These are phyloP conservation scores for Sinohyriopsis cumingii DNA, from an alignment of 2,888 invertebrate species.

Conservation along the genomic window DNA sequence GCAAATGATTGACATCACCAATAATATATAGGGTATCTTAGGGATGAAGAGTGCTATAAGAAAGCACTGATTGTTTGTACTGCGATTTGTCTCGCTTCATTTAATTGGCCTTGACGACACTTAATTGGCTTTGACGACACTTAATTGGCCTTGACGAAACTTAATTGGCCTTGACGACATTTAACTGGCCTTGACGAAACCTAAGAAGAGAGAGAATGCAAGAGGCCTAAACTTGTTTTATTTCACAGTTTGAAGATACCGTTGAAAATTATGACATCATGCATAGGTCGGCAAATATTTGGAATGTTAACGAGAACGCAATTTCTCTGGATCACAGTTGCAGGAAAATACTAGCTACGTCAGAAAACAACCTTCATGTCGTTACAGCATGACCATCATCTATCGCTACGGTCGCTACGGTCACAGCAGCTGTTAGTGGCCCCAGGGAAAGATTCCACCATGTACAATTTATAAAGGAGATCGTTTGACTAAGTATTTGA, in stretches of 20 bases:
- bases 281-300: conserved; percentile 4
- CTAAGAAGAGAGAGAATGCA: conserved; percentile 10
- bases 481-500: conserved; percentile 13
- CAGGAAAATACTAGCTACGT: conserved; percentile 2
- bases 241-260: conserved; percentile 5
- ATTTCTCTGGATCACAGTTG: conserved; percentile 22
- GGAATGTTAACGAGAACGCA: conserved; percentile 11
- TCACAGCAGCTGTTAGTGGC: conserved; percentile 25
- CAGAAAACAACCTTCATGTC: conserved; percentile 3
- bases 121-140: too few species aligned
- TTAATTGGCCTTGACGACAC: conserved; percentile 18
- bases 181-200: conserved; percentile 18
- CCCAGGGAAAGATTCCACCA: not conserved
- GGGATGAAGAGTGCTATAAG: conserved; percentile 10
- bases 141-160: conserved; percentile 14
- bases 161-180: conserved; percentile 14
- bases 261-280: not conserved
- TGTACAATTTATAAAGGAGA: conserved; percentile 26
- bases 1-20: conserved; percentile 10
- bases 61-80: conserved; percentile 29
- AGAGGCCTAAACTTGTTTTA: conserved; percentile 4
- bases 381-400: conserved; percentile 16
- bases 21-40: conserved; percentile 7
- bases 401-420: conserved; percentile 12
- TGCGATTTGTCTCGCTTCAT: conserved; percentile 11